phyloP scores from a whole-genome alignment of 1,140 invertebrate genomes.

The Agrilus planipennis region DNA sequence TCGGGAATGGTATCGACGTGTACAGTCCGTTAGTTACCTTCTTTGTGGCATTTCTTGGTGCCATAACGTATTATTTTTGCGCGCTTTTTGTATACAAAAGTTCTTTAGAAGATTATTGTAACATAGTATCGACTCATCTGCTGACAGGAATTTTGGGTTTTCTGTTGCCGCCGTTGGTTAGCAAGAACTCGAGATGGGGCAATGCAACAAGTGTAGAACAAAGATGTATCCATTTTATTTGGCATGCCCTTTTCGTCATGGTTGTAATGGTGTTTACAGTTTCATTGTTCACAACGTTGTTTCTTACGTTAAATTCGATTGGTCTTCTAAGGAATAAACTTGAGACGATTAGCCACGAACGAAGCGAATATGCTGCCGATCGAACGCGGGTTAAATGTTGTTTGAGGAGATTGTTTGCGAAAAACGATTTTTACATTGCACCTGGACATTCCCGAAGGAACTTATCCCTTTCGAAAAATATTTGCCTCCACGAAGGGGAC shows the following conservation, averaged over 20 bases:
- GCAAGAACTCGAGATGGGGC: not conserved
- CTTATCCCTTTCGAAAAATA: not conserved
- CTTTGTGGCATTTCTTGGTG: constrained; percentile 11
- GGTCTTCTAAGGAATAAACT: constrained; percentile 8
- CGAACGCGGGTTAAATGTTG: not conserved
- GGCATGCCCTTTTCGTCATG: constrained; percentile 3
- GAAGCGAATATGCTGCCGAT: not conserved
- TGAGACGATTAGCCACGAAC: constrained; percentile 6
- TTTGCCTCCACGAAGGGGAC: too few relatives aligned
- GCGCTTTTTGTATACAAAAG: constrained; percentile 14
- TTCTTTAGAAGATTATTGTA: constrained; percentile 21
- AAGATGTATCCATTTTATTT: not conserved
- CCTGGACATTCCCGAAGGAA: not conserved
- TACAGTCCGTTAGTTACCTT: constrained; percentile 13
- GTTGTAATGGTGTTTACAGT: not conserved
- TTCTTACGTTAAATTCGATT: not conserved
- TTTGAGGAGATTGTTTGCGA: not conserved
- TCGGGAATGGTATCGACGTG: constrained; percentile 16
- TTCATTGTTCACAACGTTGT: not conserved
- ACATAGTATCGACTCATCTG: constrained; percentile 19
- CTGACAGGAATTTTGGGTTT: constrained; percentile 13
- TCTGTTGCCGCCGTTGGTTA: constrained; percentile 2
- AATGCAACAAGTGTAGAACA: not conserved
- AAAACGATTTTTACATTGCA: not conserved
- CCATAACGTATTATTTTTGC: constrained; percentile 13